Base-by-base conservation (phyloP, 2,797 vertebrate species). In the Megaceryle alcyon region DNA sequence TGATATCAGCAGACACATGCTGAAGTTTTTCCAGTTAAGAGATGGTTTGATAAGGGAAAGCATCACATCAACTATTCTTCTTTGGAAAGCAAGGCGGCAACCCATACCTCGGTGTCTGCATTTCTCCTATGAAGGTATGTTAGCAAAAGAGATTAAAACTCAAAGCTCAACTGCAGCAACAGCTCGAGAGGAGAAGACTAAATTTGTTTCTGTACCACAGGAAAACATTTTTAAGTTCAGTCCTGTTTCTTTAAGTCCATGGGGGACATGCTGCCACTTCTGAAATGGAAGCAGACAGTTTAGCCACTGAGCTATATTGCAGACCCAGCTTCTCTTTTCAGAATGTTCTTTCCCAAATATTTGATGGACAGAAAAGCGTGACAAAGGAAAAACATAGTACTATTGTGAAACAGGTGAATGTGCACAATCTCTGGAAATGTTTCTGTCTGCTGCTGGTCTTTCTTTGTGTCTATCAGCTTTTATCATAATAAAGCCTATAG, bases 61-160 rank as follows among this genome's bases (percentile, higher is more conserved):
- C 48, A 25, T 73, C 56, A 25, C 63, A 44, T 43, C 63, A 73
- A 17, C 59, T 39, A 28, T 80, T 63, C 68, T 77, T 39, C 82
- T 41, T 23, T 31, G 56, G 64, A 65, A 66, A 71, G 18, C 43
- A 84, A 37, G 48, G 25, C 69, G 35, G 60, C 60, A 86, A 83
- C 6, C 63, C 0, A 0, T 2, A 22, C 3, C 20, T 60, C 19
- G 14, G 49, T 7, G 51, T 22, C 57, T 68, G 49, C 19, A 26
- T 7, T 76, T 35, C 81, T 49, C 39, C 49, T 35, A n/a, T 2
- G 23, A 65, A 60, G 26, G 44, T 29, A 25, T 1, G 12, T 43
- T 37, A 56, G 37, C 48, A 63, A 35, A 51, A 57, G 72, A 82
- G 49, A 86, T 29, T 23, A 72, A 59, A 94, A 51, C 61, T 49